Evolutionary conservation across 1,140 invertebrate genomes (phyloP).

Genomic region (Rhopalosiphum padi): DNA sequence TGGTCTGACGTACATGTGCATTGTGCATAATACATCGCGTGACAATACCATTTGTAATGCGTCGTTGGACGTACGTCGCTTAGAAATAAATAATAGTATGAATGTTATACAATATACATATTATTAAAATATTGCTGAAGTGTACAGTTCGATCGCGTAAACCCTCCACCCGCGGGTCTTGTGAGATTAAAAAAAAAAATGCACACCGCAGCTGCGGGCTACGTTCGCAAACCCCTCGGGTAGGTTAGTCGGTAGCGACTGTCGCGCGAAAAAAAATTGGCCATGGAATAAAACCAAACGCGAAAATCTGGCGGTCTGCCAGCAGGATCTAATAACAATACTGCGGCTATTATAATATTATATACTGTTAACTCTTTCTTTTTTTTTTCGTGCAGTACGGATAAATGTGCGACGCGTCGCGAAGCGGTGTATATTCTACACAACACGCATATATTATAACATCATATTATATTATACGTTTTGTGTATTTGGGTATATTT

Average conservation of each 20-base stretch:
- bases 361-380: background rate
- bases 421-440: background rate
- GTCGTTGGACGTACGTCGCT: background rate
- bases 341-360: background rate
- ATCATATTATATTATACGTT: background rate
- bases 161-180: background rate
- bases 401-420: constrained; percentile 1
- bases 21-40: background rate
- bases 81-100: background rate
- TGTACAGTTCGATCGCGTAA: background rate
- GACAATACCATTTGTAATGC: no score
- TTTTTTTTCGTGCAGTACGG: background rate
- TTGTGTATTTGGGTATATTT: background rate
- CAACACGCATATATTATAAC: no score
- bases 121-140: background rate
- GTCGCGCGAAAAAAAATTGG: background rate
- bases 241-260: background rate
- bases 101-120: background rate
- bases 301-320: constrained; percentile 16
- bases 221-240: background rate
- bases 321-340: background rate
- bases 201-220: background rate
- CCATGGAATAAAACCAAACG: background rate
- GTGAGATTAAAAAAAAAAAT: background rate
- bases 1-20: background rate